A percentile compares a stretch with the other conserved stretches of the same genome.
phyloP scores from a whole-genome alignment of 2,113 vertebrate species.

The Circaetus cinerascens region DNA sequence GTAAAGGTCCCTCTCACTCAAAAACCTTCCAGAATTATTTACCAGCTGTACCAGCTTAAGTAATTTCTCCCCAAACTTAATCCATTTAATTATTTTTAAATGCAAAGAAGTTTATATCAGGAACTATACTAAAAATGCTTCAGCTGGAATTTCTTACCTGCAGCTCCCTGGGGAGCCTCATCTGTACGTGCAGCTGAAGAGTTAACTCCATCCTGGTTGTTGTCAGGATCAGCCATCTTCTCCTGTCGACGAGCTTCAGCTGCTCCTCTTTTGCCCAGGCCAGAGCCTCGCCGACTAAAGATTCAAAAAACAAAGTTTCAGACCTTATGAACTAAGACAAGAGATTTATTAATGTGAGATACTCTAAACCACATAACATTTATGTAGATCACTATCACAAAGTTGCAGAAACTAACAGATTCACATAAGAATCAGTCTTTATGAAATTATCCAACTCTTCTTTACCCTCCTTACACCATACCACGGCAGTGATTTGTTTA shows the following conservation, averaged over 20 bases:
- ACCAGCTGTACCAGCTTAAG: not conserved
- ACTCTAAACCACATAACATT: not conserved
- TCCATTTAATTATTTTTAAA: not conserved
- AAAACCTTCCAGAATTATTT: not conserved
- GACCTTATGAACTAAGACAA: not conserved
- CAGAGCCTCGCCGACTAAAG: conserved; percentile 98
- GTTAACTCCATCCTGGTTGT: conserved; percentile 96
- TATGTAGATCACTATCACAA: not conserved
- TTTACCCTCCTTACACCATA: not conserved
- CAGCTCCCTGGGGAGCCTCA: conserved; percentile 95
- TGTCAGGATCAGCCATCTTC: conserved; percentile 99
- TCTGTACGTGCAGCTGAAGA: conserved; percentile 93
- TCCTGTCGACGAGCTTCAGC: conserved; percentile 99
- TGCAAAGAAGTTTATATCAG: not conserved
- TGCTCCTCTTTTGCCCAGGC: conserved; percentile 99
- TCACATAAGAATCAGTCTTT: not conserved
- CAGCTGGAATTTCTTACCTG: conserved; percentile 75
- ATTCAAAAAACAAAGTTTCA: not conserved
- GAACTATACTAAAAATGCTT: not conserved
- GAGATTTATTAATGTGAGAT: not conserved
- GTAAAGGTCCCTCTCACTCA: not conserved
- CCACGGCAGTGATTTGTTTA: not conserved
- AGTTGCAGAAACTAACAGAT: not conserved
- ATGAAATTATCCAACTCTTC: not conserved
- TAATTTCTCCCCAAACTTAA: not conserved